Base-by-base conservation (phyloP, 2,113 vertebrate species). In the Barbus barbus region DNA sequence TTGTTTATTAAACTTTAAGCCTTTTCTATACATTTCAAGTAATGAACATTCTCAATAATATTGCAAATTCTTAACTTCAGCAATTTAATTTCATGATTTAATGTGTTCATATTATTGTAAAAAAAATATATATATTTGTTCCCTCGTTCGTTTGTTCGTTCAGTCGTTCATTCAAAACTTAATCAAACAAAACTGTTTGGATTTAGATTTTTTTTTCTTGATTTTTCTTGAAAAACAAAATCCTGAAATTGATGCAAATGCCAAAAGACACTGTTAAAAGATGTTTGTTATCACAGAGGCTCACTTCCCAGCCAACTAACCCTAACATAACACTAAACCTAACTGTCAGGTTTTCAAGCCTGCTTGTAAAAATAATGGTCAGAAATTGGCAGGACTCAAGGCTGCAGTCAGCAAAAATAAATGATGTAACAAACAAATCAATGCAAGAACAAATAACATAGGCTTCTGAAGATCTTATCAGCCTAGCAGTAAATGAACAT, bases 401-500 rank as follows among this genome's bases (percentile, higher is more conserved):
- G 14, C 6, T 46, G 69, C 69, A 44, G 22, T 44, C 36, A 46
- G 71, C 22, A 26, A 46, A 73, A 73, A 73, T 78, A 41, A 61
- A 9, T 60, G 22, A 11, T 60, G 22, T 61, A 36, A 22, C 53
- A n/a, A 78, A 61, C n/a, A 41, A 60, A 78, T 26, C 22, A 78
- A 41, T 41, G 36, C 20, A 18, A 60, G 33, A 26, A 61, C 20
- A 38, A n/a, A 38, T 78, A 53, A 58, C 75, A 22, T n/a, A 5
- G 48, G 28, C 28, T 77, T 56, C 46, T 36, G 18, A 77, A 77
- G 18, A 53, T 77, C 16, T 56, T 56, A 56, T 31, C 76, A 38
- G 13, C 31, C 31, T 36, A 60, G 53, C n/a, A 36, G 53, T 78
- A 36, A 78, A 61, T 38, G n/a, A 78, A 78, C 82, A 53, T 38